Base-by-base conservation (phyloP, 2,113 vertebrate species). In the Hucho hucho region DNA sequence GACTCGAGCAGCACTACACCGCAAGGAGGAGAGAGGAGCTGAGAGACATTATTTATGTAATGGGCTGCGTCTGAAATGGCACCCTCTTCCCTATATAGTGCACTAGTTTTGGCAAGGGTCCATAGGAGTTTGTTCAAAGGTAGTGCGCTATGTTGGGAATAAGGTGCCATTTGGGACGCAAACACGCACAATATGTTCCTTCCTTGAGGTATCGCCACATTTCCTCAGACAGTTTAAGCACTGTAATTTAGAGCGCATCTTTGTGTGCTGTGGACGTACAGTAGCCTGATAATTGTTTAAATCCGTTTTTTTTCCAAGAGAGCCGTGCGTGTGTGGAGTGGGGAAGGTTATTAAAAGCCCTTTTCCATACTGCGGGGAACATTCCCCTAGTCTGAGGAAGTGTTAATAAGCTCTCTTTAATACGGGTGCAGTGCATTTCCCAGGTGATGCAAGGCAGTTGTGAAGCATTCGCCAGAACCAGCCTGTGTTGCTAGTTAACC, bases 211-310 rank as follows among this genome's bases (percentile, higher is more conserved):
- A 75, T 80, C 32, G 6, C 78, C 70, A 76, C 78, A 77, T 88
- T 84, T 83, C 79, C 79, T 73, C 29, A 12, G 81, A 85, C 76
- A 79, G 82, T 83, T 83, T 76, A 72, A 77, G 68, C 18, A 14
- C 70, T 76, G 81, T 79, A 81, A 85, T 89, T 87, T 84, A 87
- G 69, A 78, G 78, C 83, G 70, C 56, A 61, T 83, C 79, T 89
- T 83, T 84, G 75, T 83, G 71, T 66, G 74, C 77, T 70, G 26
- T 72, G 70, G 82, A 81, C 37, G 78, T 84, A 88, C 78, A 80
- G 88, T 92, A 88, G 88, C 83, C 58, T 89, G 80, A 78, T 91
- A 92, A 92, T 91, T 88, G 88, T 78, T 92, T 84, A 88, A 90
- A 84, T 79, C 75, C 91, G 88, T 1, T 90, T 82, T 64, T 88